Evolutionary conservation across 2,888 invertebrate genomes (phyloP).

Genomic region (Matsumyia berberina): DNA sequence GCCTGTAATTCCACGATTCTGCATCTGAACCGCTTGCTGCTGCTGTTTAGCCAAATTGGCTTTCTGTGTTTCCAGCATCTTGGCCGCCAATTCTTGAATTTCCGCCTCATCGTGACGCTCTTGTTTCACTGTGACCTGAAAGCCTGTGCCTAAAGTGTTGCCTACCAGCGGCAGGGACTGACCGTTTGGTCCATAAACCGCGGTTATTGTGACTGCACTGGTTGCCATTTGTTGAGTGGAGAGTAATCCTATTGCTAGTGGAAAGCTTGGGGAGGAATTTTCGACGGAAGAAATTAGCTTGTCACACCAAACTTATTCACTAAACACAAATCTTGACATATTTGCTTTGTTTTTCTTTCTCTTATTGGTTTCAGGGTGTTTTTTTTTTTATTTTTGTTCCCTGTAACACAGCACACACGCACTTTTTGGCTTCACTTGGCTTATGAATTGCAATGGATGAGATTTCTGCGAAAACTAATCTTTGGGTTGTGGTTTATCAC

Average conservation of each 20-base stretch:
- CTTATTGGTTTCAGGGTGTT: not conserved
- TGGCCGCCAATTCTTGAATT: constrained; percentile 93
- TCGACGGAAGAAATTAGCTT: not conserved
- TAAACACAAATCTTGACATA: constrained; percentile 46
- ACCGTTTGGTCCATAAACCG: constrained; percentile 82
- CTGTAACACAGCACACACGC: constrained; percentile 4
- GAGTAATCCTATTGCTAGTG: constrained; percentile 24
- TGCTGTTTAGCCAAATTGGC: constrained; percentile 85
- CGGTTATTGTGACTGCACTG: constrained; percentile 79
- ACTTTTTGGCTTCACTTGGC: constrained; percentile 30
- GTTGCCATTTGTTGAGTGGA: constrained; percentile 36
- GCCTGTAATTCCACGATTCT: constrained; percentile 40
- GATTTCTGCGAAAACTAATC: constrained; percentile 6
- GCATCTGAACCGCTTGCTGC: constrained; percentile 82
- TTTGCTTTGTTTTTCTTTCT: constrained; percentile 26
- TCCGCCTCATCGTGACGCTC: constrained; percentile 91
- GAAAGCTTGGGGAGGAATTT: not conserved
- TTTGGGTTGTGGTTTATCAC: constrained; percentile 9
- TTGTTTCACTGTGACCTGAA: constrained; percentile 82
- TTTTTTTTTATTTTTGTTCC: constrained; percentile 11
- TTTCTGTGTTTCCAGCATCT: constrained; percentile 93
- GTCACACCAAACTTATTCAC: constrained; percentile 37
- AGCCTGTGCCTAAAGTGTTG: constrained; percentile 80
- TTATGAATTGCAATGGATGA: too few species aligned
- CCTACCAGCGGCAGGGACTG: constrained; percentile 82